These are phyloP conservation scores for Mechanitis mazaeus DNA, from an alignment of 2,888 invertebrate genomes.

Conservation along the genomic window DNA sequence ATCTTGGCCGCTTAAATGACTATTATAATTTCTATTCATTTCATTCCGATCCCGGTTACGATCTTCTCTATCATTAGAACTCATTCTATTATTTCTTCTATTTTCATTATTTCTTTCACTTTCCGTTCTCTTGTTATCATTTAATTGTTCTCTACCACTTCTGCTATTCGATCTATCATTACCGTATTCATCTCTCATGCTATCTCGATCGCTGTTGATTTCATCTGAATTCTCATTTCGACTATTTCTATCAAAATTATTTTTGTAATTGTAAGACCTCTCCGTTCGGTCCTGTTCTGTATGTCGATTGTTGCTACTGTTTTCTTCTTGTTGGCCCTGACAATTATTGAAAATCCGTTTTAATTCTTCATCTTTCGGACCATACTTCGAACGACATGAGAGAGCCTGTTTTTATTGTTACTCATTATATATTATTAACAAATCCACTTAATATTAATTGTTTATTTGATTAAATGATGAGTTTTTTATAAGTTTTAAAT, in stretches of 20 bases:
- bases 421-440: no score
- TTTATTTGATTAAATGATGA: no score
- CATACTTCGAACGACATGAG: slow-evolving; percentile 77
- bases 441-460: no score
- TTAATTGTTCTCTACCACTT: slow-evolving; percentile 35
- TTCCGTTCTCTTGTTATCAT: slow-evolving; percentile 21
- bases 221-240: slow-evolving; percentile 32
- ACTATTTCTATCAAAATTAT: slow-evolving; percentile 30
- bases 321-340: slow-evolving; percentile 61
- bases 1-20: slow-evolving; percentile 36
- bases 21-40: slow-evolving; percentile 29
- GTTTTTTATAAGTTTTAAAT: slow-evolving; percentile 4
- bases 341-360: slow-evolving; percentile 77
- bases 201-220: slow-evolving; percentile 29
- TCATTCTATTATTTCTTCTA: slow-evolving; percentile 21
- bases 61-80: slow-evolving; percentile 33
- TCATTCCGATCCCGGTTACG: slow-evolving; percentile 31
- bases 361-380: slow-evolving; percentile 76
- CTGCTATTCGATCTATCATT: slow-evolving; percentile 28
- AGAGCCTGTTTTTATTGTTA: slow-evolving; percentile 53
- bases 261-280: slow-evolving; percentile 43
- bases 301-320: slow-evolving; percentile 37
- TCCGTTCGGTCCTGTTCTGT: slow-evolving; percentile 46
- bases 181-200: slow-evolving; percentile 34
- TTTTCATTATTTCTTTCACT: slow-evolving; percentile 31